Percentiles rank a stretch among this genome's conserved stretches.
These are phyloP conservation scores for Oncorhynchus mykiss DNA, from an alignment of 2,113 vertebrate species.

Conservation along the genomic window DNA sequence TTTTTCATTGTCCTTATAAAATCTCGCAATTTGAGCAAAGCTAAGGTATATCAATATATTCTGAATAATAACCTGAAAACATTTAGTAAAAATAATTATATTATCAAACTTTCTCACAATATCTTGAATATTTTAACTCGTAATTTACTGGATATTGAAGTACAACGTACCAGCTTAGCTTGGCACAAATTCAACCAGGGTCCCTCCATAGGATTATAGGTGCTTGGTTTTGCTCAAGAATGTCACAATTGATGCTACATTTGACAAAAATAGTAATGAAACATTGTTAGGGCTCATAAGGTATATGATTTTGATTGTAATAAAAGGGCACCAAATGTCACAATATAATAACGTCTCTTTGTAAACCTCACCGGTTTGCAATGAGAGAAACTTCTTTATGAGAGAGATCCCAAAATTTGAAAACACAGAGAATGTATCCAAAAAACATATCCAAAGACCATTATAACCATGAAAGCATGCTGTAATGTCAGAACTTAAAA, in stretches of 20 bases:
- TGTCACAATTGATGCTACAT: slow-evolving; percentile 55
- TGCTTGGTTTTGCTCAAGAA: slow-evolving; percentile 38
- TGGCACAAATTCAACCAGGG: slow-evolving; percentile 26
- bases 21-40: slow-evolving; percentile 80
- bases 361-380: slow-evolving; percentile 16
- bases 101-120: slow-evolving; percentile 76
- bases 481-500: too few relatives aligned
- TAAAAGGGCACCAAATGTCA: slow-evolving; percentile 36
- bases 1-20: slow-evolving; percentile 76
- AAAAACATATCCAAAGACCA: slow-evolving; percentile 6
- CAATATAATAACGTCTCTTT: slow-evolving; percentile 14
- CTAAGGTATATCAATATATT: slow-evolving; percentile 83
- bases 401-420: slow-evolving; percentile 8
- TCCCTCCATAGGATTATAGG: slow-evolving; percentile 7
- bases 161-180: slow-evolving; percentile 25
- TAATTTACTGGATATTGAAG: slow-evolving; percentile 25
- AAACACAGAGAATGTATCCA: too few relatives aligned
- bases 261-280: slow-evolving; percentile 38
- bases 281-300: slow-evolving; percentile 7
- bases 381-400: slow-evolving; percentile 14
- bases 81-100: slow-evolving; percentile 80
- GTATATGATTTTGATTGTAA: slow-evolving; percentile 17
- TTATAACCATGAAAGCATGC: not conserved
- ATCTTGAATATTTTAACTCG: slow-evolving; percentile 67
- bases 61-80: slow-evolving; percentile 81